Base-by-base conservation (phyloP, 2,888 invertebrate species). In the Meganola albula region DNA sequence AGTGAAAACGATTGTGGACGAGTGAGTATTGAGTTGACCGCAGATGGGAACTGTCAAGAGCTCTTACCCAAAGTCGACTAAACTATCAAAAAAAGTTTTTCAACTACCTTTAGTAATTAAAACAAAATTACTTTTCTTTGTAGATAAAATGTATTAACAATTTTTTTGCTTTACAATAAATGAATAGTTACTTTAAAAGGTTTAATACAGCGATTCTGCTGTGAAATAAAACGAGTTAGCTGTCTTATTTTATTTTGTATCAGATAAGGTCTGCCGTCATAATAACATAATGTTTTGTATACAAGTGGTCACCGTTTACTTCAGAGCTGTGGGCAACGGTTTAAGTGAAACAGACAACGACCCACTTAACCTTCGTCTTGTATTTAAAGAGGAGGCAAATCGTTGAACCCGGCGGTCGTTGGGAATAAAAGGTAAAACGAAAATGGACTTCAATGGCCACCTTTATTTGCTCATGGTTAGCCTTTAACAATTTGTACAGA, bases 281-380 rank as follows among this genome's bases (percentile, higher is more conserved):
- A 64, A 67, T 68, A 67, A 67, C 63, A 65, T 70, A 61, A 69
- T 67, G 61, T 67, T 63, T 61, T 66, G 58, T 60, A 66, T 58
- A 62, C 59, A 69, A 68, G 59, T 62, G 55, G 64, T 53, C 61
- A 64, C 68, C 61, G 65, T 63, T 67, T 63, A 58, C 66, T 58
- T 51, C 58, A 53, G 59, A 50, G 65, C 68, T 68, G 53, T 58
- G 63, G 65, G 67, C 65, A 63, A 63, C 59, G 57, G 62, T 67
- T 70, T 78, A 77, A 80, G 72, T 76, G 76, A 75, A 77, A 75
- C 76, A 70, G 79, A 78, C 82, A 74, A 65, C 64, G 45, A 56
- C 53, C 74, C 75, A 79, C 77, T 82, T 82, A 78, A 78, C 80
- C 80, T 76, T 74, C 67, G 63, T 72, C 72, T 67, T 67, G 65